Conservation (phyloP, 2,113 vertebrate species). For the Platichthys stellatus region DNA sequence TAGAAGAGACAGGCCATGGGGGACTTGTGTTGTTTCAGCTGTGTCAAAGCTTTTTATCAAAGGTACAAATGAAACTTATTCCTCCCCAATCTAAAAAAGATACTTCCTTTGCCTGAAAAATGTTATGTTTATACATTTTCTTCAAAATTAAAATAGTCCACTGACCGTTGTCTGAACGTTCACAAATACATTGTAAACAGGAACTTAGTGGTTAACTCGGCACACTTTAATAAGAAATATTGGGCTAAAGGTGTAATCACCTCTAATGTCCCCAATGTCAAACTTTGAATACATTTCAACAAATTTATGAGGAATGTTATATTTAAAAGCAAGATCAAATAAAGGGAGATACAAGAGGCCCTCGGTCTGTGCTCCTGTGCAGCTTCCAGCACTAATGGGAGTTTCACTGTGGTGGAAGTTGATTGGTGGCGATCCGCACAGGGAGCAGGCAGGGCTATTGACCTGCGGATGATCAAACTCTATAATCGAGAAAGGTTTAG, state of each 20-base stretch:
- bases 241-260: too few species aligned
- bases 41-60: not conserved
- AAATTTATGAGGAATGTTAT: not conserved
- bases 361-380: not conserved
- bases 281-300: not conserved
- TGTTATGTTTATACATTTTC: too few species aligned
- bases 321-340: not conserved
- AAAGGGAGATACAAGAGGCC: not conserved
- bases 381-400: constrained; percentile 58
- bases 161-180: too few species aligned
- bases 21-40: not conserved
- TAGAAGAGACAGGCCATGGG: not conserved
- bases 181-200: too few species aligned
- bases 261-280: not conserved
- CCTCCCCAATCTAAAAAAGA: not conserved
- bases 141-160: not conserved
- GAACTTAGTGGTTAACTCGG: not conserved
- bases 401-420: constrained; percentile 59
- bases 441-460: constrained; percentile 56
- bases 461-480: constrained; percentile 73
- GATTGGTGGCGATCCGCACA: constrained; percentile 76
- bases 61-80: not conserved
- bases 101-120: not conserved
- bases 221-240: not conserved
- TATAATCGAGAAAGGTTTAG: constrained; percentile 39